Percentiles rank a stretch among this genome's conserved stretches.
Conservation (phyloP, 2,888 invertebrate species). For the Hypena proboscidalis region DNA sequence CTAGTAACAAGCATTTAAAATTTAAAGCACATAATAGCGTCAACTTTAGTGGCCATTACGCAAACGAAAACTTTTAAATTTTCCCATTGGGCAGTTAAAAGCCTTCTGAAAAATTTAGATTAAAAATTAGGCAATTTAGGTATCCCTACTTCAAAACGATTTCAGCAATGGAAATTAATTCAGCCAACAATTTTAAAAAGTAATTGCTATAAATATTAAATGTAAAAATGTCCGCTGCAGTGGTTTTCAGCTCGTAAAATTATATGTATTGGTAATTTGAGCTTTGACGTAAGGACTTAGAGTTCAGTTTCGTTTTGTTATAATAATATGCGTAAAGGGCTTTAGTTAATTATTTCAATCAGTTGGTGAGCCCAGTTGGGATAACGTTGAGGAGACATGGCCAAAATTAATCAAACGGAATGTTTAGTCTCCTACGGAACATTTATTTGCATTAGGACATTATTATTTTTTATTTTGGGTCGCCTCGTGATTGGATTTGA, state of each 20-base stretch:
- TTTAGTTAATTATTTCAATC: slow-evolving; percentile 18
- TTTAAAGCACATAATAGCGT: no score
- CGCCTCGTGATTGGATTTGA: not conserved
- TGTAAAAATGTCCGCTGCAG: slow-evolving; percentile 24
- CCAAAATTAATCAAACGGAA: slow-evolving; percentile 10
- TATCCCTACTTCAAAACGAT: not conserved
- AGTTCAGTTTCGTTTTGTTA: slow-evolving; percentile 8
- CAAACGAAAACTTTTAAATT: not conserved
- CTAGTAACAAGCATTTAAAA: no score
- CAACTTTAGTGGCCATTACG: no score
- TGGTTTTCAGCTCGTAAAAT: slow-evolving; percentile 10
- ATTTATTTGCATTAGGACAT: slow-evolving; percentile 5
- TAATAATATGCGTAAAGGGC: slow-evolving; percentile 6
- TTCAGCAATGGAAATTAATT: slow-evolving; percentile 1
- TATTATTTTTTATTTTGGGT: slow-evolving; percentile 7
- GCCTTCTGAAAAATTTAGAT: not conserved
- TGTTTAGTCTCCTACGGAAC: slow-evolving; percentile 2
- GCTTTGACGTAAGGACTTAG: slow-evolving; percentile 6
- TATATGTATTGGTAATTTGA: slow-evolving; percentile 20
- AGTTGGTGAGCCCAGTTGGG: slow-evolving; percentile 5
- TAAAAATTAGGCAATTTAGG: not conserved
- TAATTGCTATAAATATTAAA: slow-evolving; percentile 20
- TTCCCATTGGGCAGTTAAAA: no score
- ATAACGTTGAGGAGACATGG: slow-evolving; percentile 5
- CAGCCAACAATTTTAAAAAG: slow-evolving; percentile 1